Conservation (phyloP, 2,797 vertebrate species). For the Syngnathus acus region DNA sequence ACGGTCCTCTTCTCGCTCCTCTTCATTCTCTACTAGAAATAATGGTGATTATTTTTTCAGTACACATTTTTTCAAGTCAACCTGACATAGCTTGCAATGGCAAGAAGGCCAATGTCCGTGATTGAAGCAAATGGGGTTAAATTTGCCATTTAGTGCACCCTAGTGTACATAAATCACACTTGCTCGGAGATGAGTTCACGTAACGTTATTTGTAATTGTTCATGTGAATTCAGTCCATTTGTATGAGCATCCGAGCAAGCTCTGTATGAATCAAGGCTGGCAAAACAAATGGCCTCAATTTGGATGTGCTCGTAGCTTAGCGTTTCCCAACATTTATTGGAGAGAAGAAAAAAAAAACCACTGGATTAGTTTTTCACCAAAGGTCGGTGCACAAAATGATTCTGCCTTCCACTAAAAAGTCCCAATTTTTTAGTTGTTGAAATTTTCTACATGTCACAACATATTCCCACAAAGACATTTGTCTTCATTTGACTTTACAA, state of each 20-base stretch:
- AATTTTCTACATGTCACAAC: no score
- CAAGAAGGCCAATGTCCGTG: background rate
- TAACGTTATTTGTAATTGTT: background rate
- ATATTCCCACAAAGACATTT: no score
- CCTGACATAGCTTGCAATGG: background rate
- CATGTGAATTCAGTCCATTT: background rate
- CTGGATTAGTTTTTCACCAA: no score
- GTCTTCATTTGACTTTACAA: no score
- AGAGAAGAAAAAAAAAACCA: background rate
- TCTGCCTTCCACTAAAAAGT: no score
- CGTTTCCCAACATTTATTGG: no score
- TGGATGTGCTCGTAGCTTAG: no score
- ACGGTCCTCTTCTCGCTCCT: no score
- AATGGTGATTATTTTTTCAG: background rate
- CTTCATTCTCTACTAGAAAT: conserved; percentile 11
- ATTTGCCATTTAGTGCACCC: conserved; percentile 61
- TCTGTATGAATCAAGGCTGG: background rate
- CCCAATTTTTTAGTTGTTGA: no score
- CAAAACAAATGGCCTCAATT: no score
- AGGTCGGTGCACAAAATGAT: no score
- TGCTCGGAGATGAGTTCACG: background rate
- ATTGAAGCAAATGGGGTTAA: conserved; percentile 22
- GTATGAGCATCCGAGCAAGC: background rate
- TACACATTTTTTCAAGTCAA: background rate
- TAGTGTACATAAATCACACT: conserved; percentile 49